Base-by-base conservation (phyloP, 2,888 invertebrate genomes). In the Mimas tiliae region DNA sequence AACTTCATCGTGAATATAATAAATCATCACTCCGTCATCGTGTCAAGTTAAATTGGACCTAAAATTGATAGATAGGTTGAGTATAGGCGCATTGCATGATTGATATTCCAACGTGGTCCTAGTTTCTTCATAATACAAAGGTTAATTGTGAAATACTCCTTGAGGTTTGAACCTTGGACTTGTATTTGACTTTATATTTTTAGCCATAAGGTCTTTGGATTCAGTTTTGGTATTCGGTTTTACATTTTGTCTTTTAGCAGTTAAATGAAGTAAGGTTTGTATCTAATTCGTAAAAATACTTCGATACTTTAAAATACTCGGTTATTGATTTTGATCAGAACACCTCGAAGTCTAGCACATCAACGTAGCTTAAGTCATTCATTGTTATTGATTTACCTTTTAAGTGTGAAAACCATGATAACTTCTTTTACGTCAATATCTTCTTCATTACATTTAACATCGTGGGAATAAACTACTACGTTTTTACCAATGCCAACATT, bases 111-210 rank as follows among this genome's bases (percentile, higher is more conserved):
- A 14, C 19, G 42, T 12, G 58, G 19, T 58, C 11, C 58, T 58
- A 42, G 58, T 58, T 58, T 58, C 42, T 42, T 55, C 55, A 58
- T 58, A 55, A 42, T 19, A 19, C 19, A 42, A 58, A 58, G 58
- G 58, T 58, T 38, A 42, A 58, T 58, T 38, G 58, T 58, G 58
- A 58, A 58, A 58, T 58, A 38, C 16, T 42, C 58, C 58, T 58
- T 58, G 58, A 33, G 21, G 19, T n/a, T n/a, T 38, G 38, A 12
- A 38, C 58, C 58, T 58, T 58, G 58, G 58, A 58, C 58, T 58
- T 58, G 58, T 19, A 19, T 33, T 58, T n/a, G n/a, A 34, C n/a
- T n/a, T 33, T 7, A 38, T 7, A 6, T 7, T 38, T 3, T 38
- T 38, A 55, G 16, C 16, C 38, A n/a, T n/a, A 34, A 19, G n/a